Percentiles rank a stretch among this genome's conserved stretches.
Conservation (phyloP, 2,888 invertebrate genomes). For the Dendrolimus houi region DNA sequence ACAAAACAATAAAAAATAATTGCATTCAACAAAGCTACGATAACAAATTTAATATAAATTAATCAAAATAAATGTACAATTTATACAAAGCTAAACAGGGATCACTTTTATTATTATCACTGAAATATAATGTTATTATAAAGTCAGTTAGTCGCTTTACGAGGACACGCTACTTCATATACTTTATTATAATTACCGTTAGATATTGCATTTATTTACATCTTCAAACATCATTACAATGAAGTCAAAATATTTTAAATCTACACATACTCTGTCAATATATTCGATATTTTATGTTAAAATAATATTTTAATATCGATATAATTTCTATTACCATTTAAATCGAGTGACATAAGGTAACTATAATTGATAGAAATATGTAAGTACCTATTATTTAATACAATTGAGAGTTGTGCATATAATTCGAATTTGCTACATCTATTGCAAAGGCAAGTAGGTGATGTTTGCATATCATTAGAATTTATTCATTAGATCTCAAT, state of each 20-base stretch:
- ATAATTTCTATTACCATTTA: background rate
- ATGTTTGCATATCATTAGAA: constrained; percentile 45
- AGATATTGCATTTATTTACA: constrained; percentile 18
- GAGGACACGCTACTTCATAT: constrained; percentile 14
- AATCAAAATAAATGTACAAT: constrained; percentile 71
- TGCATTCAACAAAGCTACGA: constrained; percentile 75
- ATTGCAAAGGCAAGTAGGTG: constrained; percentile 71
- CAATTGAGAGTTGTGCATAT: constrained; percentile 54
- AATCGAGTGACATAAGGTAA: constrained; percentile 39
- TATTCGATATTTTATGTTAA: background rate
- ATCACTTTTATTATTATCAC: constrained; percentile 68
- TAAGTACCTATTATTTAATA: constrained; percentile 20
- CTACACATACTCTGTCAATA: constrained; percentile 15
- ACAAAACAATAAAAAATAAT: constrained; percentile 76
- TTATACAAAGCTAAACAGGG: constrained; percentile 67
- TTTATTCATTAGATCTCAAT: constrained; percentile 18
- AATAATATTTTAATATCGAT: background rate
- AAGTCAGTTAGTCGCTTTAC: constrained; percentile 25
- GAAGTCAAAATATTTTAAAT: constrained; percentile 6
- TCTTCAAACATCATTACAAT: constrained; percentile 9
- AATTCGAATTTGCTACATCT: constrained; percentile 54
- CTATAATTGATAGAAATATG: constrained; percentile 48
- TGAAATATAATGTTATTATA: constrained; percentile 39
- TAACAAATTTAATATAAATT: constrained; percentile 76
- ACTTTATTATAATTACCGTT: constrained; percentile 1